phyloP scores from a whole-genome alignment of 1,140 invertebrate species.

The Venturia canescens region DNA sequence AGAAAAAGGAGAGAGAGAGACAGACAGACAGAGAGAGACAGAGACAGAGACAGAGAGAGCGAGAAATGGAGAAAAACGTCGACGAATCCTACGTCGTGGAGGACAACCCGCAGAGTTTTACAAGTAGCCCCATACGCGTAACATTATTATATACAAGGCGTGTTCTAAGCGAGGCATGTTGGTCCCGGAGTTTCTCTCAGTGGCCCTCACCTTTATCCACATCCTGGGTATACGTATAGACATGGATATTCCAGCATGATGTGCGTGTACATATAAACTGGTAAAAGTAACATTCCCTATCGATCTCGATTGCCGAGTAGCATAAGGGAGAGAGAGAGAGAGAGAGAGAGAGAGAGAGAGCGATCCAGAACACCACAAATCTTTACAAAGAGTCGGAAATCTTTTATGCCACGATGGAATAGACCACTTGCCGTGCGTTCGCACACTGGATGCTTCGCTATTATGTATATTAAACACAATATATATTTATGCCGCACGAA shows the following conservation, averaged over 20 bases:
- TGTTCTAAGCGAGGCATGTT: constrained; percentile 49
- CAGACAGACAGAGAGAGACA: too few relatives aligned
- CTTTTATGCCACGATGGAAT: constrained; percentile 66
- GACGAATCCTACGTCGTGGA: constrained; percentile 46
- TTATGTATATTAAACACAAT: constrained; percentile 24
- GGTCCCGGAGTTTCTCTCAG: constrained; percentile 28
- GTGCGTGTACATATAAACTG: not conserved
- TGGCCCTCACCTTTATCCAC: constrained; percentile 2
- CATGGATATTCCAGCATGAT: not conserved
- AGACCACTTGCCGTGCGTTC: constrained; percentile 74
- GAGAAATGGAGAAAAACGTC: constrained; percentile 3
- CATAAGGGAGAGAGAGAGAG: not conserved
- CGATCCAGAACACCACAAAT: constrained; percentile 50
- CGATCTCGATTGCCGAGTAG: constrained; percentile 48
- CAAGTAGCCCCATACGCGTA: constrained; percentile 75
- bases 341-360: too few relatives aligned
- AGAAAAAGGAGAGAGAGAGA: too few relatives aligned
- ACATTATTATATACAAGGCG: constrained; percentile 74
- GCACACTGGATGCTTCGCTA: constrained; percentile 65
- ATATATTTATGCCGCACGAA: constrained; percentile 11
- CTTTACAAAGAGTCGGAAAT: constrained; percentile 74
- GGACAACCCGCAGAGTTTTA: constrained; percentile 75
- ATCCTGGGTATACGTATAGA: not conserved
- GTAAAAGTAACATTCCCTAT: constrained; percentile 28
- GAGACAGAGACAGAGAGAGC: too few relatives aligned